Conservation (phyloP, 1,140 invertebrate genomes). For the Drosophila repleta region DNA sequence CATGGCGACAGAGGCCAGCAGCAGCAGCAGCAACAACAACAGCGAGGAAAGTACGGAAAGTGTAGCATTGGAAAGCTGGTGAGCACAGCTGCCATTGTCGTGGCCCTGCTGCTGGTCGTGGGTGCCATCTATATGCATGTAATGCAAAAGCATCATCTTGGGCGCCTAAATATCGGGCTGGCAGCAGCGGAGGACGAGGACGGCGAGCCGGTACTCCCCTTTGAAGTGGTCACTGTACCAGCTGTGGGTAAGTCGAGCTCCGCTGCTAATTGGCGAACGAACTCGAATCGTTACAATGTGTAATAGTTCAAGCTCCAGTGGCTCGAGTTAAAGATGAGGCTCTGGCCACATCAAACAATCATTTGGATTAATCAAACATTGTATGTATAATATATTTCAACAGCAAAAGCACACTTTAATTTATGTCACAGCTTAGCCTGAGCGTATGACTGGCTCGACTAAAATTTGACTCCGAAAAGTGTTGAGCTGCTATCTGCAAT, state of each 20-base stretch:
- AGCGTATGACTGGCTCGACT: no score
- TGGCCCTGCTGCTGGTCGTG: constrained; percentile 57
- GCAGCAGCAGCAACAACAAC: background rate
- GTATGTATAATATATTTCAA: no score
- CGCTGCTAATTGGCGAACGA: background rate
- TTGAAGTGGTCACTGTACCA: constrained; percentile 23
- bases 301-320: no score
- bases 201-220: background rate
- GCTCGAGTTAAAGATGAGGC: no score
- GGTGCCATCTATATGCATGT: constrained; percentile 69
- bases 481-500: no score
- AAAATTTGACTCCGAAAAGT: no score
- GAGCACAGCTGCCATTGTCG: constrained; percentile 45
- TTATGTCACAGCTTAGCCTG: no score
- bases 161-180: constrained; percentile 49
- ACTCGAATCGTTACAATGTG: no score
- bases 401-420: no score
- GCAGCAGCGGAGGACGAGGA: background rate
- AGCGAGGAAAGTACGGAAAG: constrained; percentile 2
- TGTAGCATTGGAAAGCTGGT: constrained; percentile 35
- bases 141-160: constrained; percentile 64
- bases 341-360: no score
- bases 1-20: constrained; percentile 7
- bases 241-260: constrained; percentile 15
- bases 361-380: no score